Evolutionary conservation across 2,888 invertebrate species (phyloP).

Genomic region (Rhamphomyia laevipes): DNA sequence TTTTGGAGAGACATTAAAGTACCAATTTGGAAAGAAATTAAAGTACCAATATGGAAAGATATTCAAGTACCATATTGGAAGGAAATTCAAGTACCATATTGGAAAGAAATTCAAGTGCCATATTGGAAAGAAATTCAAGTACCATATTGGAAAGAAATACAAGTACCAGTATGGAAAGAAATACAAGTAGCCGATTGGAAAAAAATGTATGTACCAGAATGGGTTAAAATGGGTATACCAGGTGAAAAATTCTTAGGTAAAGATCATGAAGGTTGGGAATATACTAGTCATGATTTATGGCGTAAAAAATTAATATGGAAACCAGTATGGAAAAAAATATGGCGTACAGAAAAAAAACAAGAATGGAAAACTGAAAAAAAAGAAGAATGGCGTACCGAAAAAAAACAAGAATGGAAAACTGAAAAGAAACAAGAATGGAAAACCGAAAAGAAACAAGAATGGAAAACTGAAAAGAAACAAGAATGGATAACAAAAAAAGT

Average conservation of each 20-base stretch:
- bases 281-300: slow-evolving; percentile 76
- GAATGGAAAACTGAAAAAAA: slow-evolving; percentile 52
- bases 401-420: slow-evolving; percentile 52
- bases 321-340: slow-evolving; percentile 61
- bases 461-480: slow-evolving; percentile 51
- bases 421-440: slow-evolving; percentile 69
- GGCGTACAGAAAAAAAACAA: slow-evolving; percentile 66
- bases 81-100: slow-evolving; percentile 57
- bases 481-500: slow-evolving; percentile 63
- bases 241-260: slow-evolving; percentile 71
- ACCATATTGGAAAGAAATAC: slow-evolving; percentile 58
- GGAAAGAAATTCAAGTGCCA: slow-evolving; percentile 54
- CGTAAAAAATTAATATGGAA: slow-evolving; percentile 64
- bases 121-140: slow-evolving; percentile 39
- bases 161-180: slow-evolving; percentile 58
- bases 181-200: slow-evolving; percentile 44
- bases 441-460: slow-evolving; percentile 61
- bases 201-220: slow-evolving; percentile 51
- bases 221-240: slow-evolving; percentile 54
- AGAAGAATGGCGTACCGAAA: slow-evolving; percentile 60
- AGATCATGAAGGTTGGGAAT: slow-evolving; percentile 72
- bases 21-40: slow-evolving; percentile 46
- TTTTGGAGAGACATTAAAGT: slow-evolving; percentile 51
- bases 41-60: slow-evolving; percentile 22
- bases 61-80: slow-evolving; percentile 51